Evolutionary conservation across 2,797 vertebrate genomes (phyloP).

Genomic region (Novumbra hubbsi): DNA sequence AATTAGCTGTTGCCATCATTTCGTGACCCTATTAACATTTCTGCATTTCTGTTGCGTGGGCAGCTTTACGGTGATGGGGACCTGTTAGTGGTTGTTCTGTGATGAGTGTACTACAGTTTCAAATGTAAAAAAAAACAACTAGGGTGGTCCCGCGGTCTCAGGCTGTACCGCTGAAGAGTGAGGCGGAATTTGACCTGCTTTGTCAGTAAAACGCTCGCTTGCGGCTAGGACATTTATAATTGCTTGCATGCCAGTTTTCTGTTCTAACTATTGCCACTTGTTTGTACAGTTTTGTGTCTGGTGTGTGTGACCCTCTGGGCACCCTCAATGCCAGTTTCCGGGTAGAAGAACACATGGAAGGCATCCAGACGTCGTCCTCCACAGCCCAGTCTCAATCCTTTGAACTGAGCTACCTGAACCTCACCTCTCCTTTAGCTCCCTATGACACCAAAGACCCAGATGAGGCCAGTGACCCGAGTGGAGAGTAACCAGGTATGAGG

Average conservation of each 20-base stretch:
- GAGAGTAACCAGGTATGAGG: slow-evolving; percentile 60
- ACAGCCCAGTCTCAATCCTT: slow-evolving; percentile 62
- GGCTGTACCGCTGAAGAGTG: too few relatives aligned
- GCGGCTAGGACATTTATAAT: not conserved
- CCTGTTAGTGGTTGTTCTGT: too few relatives aligned
- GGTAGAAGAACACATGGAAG: slow-evolving; percentile 61
- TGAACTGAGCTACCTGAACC: slow-evolving; percentile 82
- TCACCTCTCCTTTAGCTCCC: slow-evolving; percentile 70
- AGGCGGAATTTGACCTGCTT: not conserved
- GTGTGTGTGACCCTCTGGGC: slow-evolving; percentile 59
- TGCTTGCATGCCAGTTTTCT: not conserved
- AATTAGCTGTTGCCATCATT: too few relatives aligned
- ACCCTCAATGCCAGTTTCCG: slow-evolving; percentile 67
- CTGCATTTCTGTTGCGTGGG: too few relatives aligned
- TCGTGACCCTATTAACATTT: too few relatives aligned
- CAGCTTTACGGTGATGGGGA: too few relatives aligned
- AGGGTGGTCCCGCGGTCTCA: too few relatives aligned
- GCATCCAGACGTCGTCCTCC: slow-evolving; percentile 55
- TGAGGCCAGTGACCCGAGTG: slow-evolving; percentile 31
- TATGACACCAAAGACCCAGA: slow-evolving; percentile 44
- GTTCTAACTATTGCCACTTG: slow-evolving; percentile 3
- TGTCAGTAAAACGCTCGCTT: not conserved
- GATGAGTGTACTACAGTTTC: too few relatives aligned
- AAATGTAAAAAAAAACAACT: not conserved
- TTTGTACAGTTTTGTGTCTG: slow-evolving; percentile 59